These are phyloP conservation scores for Columba guinea DNA, from an alignment of 2,797 vertebrate genomes.

Conservation along the genomic window DNA sequence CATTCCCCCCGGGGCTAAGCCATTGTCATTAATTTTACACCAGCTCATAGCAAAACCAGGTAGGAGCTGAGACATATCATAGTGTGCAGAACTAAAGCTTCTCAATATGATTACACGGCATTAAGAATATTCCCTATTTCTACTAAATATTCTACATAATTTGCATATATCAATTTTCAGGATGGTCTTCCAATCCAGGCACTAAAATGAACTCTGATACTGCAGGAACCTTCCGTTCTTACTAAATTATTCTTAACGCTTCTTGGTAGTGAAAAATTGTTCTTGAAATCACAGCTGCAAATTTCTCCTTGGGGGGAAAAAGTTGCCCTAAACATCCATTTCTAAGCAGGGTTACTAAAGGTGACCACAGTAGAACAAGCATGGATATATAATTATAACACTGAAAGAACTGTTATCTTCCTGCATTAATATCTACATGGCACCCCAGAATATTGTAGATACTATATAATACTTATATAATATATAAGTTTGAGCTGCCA, in stretches of 20 bases:
- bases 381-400: background rate
- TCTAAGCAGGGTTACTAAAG: background rate
- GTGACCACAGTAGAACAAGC: background rate
- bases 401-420: background rate
- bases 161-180: background rate
- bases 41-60: background rate
- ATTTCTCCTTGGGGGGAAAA: background rate
- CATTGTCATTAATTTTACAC: background rate
- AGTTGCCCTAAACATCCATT: background rate
- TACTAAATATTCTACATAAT: background rate
- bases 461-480: background rate
- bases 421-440: background rate
- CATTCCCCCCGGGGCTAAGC: background rate
- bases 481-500: background rate
- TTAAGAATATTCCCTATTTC: background rate
- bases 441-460: background rate
- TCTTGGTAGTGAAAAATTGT: background rate
- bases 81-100: background rate
- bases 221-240: background rate
- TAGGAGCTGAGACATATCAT: background rate
- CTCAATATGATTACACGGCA: background rate
- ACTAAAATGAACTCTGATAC: background rate
- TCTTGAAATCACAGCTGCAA: background rate
- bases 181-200: background rate
- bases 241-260: background rate